These are phyloP conservation scores for Creontiades dilutus DNA, from an alignment of 2,888 invertebrate species.

Conservation along the genomic window DNA sequence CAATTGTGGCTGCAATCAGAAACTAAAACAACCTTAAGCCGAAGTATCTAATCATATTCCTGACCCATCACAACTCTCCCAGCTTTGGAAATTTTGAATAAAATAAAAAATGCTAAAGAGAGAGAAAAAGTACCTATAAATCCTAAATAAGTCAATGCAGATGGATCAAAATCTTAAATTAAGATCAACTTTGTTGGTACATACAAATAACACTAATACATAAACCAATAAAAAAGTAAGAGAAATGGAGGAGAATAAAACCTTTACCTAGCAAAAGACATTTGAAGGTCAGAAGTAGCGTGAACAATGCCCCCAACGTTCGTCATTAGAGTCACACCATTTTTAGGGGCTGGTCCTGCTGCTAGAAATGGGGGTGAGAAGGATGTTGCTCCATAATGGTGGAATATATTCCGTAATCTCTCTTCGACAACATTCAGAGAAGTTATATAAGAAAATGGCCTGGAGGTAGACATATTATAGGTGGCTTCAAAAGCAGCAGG, in stretches of 20 bases:
- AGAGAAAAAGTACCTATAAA: too few species aligned
- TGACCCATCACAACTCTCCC: too few species aligned
- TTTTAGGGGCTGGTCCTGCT: conserved; percentile 84
- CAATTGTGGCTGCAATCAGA: too few species aligned
- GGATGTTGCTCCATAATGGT: conserved; percentile 86
- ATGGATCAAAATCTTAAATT: too few species aligned
- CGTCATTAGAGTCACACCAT: conserved; percentile 90
- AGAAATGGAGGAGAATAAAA: neutral
- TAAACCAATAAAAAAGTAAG: too few species aligned
- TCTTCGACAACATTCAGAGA: conserved; percentile 63
- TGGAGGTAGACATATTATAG: conserved; percentile 83
- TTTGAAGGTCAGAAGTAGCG: conserved; percentile 90
- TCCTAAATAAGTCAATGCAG: too few species aligned
- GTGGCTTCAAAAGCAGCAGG: conserved; percentile 87
- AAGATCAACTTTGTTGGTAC: too few species aligned
- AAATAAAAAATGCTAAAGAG: too few species aligned
- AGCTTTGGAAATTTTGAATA: too few species aligned
- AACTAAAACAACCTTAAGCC: too few species aligned
- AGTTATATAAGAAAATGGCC: conserved; percentile 49
- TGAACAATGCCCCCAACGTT: conserved; percentile 90
- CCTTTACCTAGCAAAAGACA: conserved; percentile 83
- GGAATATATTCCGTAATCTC: conserved; percentile 68
- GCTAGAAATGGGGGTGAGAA: conserved; percentile 89
- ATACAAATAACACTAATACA: too few species aligned
- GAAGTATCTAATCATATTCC: too few species aligned